These are phyloP conservation scores for Acanthosoma haemorrhoidale DNA, from an alignment of 2,888 invertebrate genomes.

Conservation along the genomic window DNA sequence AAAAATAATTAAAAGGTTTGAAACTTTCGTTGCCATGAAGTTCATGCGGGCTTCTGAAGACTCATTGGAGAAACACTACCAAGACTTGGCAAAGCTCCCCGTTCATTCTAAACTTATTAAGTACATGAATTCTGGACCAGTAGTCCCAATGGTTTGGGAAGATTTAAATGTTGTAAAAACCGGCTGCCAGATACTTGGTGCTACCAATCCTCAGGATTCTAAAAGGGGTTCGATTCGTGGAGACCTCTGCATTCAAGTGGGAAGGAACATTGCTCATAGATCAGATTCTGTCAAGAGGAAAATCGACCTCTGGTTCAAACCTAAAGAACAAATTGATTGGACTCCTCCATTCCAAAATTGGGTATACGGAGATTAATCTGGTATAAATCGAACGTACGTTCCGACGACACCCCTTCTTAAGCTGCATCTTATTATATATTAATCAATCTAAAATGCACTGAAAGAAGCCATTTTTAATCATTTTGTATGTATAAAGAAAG, in stretches of 20 bases:
- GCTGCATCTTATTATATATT: no score
- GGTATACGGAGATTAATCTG: constrained; percentile 69
- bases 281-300: constrained; percentile 95
- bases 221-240: constrained; percentile 96
- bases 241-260: constrained; percentile 91
- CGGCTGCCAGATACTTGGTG: constrained; percentile 92
- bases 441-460: no score
- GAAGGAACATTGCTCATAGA: constrained; percentile 73
- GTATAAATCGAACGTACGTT: neutral
- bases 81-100: constrained; percentile 79
- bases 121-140: constrained; percentile 94
- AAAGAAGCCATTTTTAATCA: no score
- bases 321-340: constrained; percentile 78
- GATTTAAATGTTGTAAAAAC: constrained; percentile 91
- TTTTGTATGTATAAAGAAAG: no score
- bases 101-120: constrained; percentile 92
- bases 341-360: constrained; percentile 73
- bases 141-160: constrained; percentile 96
- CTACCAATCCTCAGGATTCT: constrained; percentile 93
- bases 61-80: constrained; percentile 85
- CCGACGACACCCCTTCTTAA: no score
- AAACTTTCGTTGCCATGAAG: constrained; percentile 90
- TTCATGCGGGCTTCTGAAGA: constrained; percentile 84
- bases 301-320: constrained; percentile 91
- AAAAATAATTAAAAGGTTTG: constrained; percentile 92